A percentile compares a stretch with the other conserved stretches of the same genome.
Evolutionary conservation across 2,888 invertebrate species (phyloP).

Genomic region (Elaeidobius kamerunicus): DNA sequence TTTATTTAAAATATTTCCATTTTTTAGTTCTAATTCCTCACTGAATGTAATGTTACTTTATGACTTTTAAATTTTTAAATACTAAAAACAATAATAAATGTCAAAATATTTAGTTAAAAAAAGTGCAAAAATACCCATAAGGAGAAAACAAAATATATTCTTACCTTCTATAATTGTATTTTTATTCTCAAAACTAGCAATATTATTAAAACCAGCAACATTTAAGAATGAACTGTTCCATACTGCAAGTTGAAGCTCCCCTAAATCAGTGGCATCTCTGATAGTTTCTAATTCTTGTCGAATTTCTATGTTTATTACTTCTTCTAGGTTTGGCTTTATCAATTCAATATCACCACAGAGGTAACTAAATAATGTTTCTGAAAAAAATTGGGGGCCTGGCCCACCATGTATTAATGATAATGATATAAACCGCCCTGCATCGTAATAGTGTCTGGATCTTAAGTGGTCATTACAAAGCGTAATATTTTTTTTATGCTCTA

Average conservation of each 20-base stretch:
- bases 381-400: constrained; percentile 29
- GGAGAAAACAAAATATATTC: no score
- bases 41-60: no score
- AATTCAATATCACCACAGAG: constrained; percentile 11
- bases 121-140: no score
- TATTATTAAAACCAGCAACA: constrained; percentile 20
- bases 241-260: constrained; percentile 20
- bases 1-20: no score
- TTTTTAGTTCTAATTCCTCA: no score
- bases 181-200: constrained; percentile 20
- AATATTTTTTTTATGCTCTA: constrained; percentile 24
- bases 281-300: no score
- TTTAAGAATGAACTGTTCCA: constrained; percentile 17
- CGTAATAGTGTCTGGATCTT: constrained; percentile 24
- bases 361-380: constrained; percentile 19
- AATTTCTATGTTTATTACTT: no score
- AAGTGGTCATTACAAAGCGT: constrained; percentile 19
- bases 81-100: no score
- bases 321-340: constrained; percentile 18
- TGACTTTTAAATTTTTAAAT: no score
- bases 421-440: constrained; percentile 29
- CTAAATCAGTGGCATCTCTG: constrained; percentile 21
- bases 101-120: no score
- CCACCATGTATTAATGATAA: constrained; percentile 32
- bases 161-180: constrained; percentile 20